A percentile compares a stretch with the other conserved stretches of the same genome.
These are phyloP conservation scores for Meloidogyne exigua DNA, from an alignment of 1,140 invertebrate genomes.

Conservation along the genomic window DNA sequence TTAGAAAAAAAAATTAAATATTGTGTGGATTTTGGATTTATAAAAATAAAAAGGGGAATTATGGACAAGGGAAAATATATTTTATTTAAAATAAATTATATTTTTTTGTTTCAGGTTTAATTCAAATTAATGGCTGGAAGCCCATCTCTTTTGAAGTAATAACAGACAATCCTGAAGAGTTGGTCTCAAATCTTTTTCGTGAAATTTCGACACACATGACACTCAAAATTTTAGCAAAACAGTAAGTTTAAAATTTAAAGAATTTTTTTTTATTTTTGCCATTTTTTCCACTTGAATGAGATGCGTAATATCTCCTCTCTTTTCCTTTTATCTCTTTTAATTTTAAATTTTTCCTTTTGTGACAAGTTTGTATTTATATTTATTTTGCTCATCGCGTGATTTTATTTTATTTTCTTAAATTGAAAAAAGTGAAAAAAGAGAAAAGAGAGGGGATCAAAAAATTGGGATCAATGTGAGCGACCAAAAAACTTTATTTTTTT, in stretches of 20 bases:
- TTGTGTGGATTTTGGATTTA: not conserved
- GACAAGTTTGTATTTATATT: too few relatives aligned
- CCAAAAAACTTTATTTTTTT: not conserved
- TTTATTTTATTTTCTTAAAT: not conserved
- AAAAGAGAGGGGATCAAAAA: not conserved
- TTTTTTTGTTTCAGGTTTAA: conserved; percentile 41
- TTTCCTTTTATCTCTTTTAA: not conserved
- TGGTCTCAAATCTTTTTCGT: conserved; percentile 46
- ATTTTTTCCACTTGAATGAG: not conserved
- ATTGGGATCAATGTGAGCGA: not conserved
- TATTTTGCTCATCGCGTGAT: not conserved
- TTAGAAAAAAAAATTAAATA: not conserved
- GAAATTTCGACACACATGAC: conserved; percentile 49
- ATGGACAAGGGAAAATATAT: not conserved
- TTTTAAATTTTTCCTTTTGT: not conserved
- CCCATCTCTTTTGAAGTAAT: conserved; percentile 49
- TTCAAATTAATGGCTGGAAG: conserved; percentile 55
- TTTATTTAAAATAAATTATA: not conserved
- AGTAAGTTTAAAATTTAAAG: conserved; percentile 42
- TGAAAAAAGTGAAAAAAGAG: not conserved
- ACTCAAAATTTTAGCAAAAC: conserved; percentile 55
- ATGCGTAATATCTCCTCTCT: not conserved
- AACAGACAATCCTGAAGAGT: conserved; percentile 51
- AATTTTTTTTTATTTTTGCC: not conserved
- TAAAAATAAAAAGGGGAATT: not conserved